A percentile compares a stretch with the other conserved stretches of the same genome.
Conservation (phyloP, 2,797 vertebrate genomes). For the Eulemur rubriventer region DNA sequence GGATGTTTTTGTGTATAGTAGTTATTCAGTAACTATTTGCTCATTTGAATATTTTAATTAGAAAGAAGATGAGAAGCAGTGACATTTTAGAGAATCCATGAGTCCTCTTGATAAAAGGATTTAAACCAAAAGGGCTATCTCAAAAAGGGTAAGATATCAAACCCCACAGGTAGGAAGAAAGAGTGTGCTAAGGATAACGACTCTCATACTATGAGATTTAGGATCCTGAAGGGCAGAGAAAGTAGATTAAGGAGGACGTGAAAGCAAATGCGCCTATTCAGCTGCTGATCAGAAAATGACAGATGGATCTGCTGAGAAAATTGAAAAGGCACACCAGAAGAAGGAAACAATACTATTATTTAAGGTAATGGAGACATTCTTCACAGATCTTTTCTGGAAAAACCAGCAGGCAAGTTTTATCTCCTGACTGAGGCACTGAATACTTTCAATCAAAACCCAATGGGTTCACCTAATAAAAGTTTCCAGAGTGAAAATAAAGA, state of each 20-base stretch:
- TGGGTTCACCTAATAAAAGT: constrained; percentile 50
- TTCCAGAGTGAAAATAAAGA: constrained; percentile 39
- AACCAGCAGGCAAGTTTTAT: constrained; percentile 44
- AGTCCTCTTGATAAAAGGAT: neutral
- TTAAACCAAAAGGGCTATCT: neutral
- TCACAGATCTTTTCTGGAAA: constrained; percentile 38
- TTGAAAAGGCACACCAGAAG: constrained; percentile 11
- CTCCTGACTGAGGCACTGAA: constrained; percentile 36
- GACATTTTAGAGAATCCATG: neutral
- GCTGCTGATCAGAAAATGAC: constrained; percentile 60
- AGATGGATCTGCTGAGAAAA: constrained; percentile 36
- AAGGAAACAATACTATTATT: constrained; percentile 69
- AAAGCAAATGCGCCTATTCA: constrained; percentile 11
- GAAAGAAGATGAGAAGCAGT: neutral
- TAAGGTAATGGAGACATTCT: constrained; percentile 59
- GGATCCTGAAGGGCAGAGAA: neutral
- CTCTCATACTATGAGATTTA: neutral
- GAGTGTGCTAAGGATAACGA: neutral
- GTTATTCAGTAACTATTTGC: neutral
- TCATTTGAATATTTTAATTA: neutral
- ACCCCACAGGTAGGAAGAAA: neutral
- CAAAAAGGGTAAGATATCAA: neutral
- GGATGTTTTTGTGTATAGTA: neutral
- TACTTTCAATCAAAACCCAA: constrained; percentile 47
- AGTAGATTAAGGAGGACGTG: neutral